phyloP scores from a whole-genome alignment of 2,797 vertebrate species.

The Gallinago solitaria region DNA sequence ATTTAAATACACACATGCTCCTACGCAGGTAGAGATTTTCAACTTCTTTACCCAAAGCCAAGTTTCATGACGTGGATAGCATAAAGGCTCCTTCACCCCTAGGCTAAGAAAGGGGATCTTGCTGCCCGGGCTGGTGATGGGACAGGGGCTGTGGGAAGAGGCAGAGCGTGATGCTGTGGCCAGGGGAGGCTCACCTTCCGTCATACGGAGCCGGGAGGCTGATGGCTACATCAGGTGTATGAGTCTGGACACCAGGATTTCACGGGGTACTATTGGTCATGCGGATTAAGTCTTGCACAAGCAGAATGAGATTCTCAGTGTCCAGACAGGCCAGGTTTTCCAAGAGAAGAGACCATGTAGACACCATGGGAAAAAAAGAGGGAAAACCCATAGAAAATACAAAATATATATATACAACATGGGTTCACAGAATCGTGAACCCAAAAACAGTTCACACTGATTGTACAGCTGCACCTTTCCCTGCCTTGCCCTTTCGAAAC shows the following conservation, averaged over 20 bases:
- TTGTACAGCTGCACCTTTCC: neutral
- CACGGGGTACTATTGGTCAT: accelerated
- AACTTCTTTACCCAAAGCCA: neutral
- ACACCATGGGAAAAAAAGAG: neutral
- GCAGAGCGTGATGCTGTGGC: accelerated
- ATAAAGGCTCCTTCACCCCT: neutral
- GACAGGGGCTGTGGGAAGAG: neutral
- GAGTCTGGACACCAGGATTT: neutral
- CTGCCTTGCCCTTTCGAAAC: neutral
- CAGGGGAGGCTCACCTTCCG: neutral
- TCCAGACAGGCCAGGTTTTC: neutral
- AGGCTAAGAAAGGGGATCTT: neutral
- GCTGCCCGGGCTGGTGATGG: neutral
- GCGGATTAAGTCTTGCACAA: neutral
- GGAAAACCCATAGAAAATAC: neutral
- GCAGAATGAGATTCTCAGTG: neutral
- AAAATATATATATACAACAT: accelerated
- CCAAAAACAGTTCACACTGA: neutral
- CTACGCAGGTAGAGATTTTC: neutral
- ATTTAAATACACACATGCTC: neutral
- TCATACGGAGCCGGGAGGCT: accelerated
- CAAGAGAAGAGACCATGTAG: neutral
- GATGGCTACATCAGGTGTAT: neutral
- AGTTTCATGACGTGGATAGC: neutral
- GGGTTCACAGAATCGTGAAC: too few species aligned